A percentile compares a stretch with the other conserved stretches of the same genome.
Evolutionary conservation across 2,797 vertebrate genomes (phyloP).

Genomic region (Cyclura pinguis): DNA sequence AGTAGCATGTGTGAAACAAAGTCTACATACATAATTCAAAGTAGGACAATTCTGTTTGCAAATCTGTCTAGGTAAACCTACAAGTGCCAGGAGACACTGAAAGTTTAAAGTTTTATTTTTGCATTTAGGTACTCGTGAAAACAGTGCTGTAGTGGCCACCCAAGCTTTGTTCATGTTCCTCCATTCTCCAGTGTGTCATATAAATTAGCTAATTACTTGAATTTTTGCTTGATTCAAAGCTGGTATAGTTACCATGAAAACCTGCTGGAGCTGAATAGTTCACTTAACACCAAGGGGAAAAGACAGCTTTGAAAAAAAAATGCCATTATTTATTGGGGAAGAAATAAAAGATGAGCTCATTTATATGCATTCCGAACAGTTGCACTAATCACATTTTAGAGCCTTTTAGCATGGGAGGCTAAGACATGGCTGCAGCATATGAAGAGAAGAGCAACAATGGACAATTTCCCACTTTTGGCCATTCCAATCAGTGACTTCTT

Average conservation of each 20-base stretch:
- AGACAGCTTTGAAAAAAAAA: background rate
- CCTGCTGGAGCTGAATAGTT: constrained; percentile 16
- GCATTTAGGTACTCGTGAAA: background rate
- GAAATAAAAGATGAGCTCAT: constrained; percentile 3
- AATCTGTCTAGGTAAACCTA: background rate
- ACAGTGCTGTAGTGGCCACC: background rate
- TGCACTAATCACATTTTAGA: constrained; percentile 25
- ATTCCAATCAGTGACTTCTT: background rate
- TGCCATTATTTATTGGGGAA: background rate
- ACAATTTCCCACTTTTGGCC: background rate
- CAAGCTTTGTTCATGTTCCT: constrained; percentile 31
- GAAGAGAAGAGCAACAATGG: background rate
- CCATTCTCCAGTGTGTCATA: background rate
- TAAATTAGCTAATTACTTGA: constrained; percentile 46
- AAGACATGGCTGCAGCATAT: background rate
- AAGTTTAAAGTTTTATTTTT: background rate
- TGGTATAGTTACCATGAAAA: constrained; percentile 21
- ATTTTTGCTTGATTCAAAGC: constrained; percentile 34
- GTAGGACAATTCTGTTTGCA: background rate
- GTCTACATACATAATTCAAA: background rate
- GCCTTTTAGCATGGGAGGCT: constrained; percentile 12
- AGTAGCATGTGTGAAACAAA: background rate
- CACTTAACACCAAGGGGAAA: background rate
- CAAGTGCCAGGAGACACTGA: background rate
- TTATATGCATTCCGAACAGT: constrained; percentile 25